These are phyloP conservation scores for Molanna angustata DNA, from an alignment of 2,888 invertebrate species.

Conservation along the genomic window DNA sequence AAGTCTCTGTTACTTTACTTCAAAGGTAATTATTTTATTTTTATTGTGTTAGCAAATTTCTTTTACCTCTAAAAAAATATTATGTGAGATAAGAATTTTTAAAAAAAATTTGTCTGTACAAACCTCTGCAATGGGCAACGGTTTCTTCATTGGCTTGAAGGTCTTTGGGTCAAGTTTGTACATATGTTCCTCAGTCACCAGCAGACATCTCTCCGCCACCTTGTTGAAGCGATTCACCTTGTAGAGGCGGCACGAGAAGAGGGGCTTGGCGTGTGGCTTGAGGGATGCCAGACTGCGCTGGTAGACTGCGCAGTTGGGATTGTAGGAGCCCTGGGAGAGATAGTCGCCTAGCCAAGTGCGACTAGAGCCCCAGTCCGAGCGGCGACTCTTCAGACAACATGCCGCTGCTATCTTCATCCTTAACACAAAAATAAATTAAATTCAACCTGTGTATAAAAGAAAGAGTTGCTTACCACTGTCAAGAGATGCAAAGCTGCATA, in stretches of 20 bases:
- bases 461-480: too few species aligned
- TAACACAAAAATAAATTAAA: too few species aligned
- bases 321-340: conserved; percentile 43
- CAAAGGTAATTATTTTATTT: too few species aligned
- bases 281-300: conserved; percentile 45
- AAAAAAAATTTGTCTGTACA: too few species aligned
- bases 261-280: conserved; percentile 38
- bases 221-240: conserved; percentile 71
- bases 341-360: conserved; percentile 49
- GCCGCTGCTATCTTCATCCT: conserved; percentile 51
- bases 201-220: conserved; percentile 82
- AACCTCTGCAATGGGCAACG: conserved; percentile 75
- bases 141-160: conserved; percentile 84
- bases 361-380: conserved; percentile 45
- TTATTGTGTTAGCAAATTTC: too few species aligned
- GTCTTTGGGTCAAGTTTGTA: conserved; percentile 85
- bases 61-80: too few species aligned
- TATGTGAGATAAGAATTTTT: too few species aligned
- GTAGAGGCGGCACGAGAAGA: conserved; percentile 67
- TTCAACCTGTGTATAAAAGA: too few species aligned
- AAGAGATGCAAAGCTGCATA: too few species aligned
- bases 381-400: conserved; percentile 41
- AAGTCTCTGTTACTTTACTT: too few species aligned
- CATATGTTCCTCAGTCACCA: conserved; percentile 80
- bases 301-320: conserved; percentile 35